Evolutionary conservation across 2,797 vertebrate genomes (phyloP).

Genomic region (Fistularia commersonii): DNA sequence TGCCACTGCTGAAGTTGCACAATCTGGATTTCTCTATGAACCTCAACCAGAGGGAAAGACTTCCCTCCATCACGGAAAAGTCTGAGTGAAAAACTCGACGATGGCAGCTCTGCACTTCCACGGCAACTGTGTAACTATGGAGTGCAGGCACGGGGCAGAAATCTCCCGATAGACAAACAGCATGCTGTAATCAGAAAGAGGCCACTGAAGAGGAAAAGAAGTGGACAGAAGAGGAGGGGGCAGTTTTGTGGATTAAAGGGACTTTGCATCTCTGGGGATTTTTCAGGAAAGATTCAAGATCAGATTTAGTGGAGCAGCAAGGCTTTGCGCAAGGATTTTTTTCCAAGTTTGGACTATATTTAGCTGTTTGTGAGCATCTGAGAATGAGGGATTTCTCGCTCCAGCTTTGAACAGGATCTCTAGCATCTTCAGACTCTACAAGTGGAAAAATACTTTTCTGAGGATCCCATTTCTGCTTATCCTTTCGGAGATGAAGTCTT

Average conservation of each 20-base stretch:
- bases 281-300: conserved; percentile 13
- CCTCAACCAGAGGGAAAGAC: conserved; percentile 12
- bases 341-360: not conserved
- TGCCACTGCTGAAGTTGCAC: conserved; percentile 6
- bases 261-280: conserved; percentile 18
- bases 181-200: conserved; percentile 30
- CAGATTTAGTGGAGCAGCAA: not conserved
- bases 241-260: conserved; percentile 24
- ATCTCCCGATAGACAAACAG: conserved; percentile 31
- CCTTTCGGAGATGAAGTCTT: conserved; percentile 13
- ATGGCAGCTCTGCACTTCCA: conserved; percentile 38
- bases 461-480: conserved; percentile 2
- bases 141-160: conserved; percentile 48
- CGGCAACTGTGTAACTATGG: conserved; percentile 56
- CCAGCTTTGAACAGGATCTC: conserved; percentile 3
- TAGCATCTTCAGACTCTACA: conserved; percentile 10
- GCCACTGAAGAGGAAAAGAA: conserved; percentile 20
- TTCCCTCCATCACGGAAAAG: conserved; percentile 13
- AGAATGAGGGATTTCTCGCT: not conserved
- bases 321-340: not conserved
- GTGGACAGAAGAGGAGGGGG: conserved; percentile 14
- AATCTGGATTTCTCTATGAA: conserved; percentile 16
- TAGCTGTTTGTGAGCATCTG: not conserved
- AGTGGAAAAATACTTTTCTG: not conserved
- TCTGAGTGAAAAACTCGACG: conserved; percentile 23